These are phyloP conservation scores for Agonopterix arenella DNA, from an alignment of 2,888 invertebrate species.

Conservation along the genomic window DNA sequence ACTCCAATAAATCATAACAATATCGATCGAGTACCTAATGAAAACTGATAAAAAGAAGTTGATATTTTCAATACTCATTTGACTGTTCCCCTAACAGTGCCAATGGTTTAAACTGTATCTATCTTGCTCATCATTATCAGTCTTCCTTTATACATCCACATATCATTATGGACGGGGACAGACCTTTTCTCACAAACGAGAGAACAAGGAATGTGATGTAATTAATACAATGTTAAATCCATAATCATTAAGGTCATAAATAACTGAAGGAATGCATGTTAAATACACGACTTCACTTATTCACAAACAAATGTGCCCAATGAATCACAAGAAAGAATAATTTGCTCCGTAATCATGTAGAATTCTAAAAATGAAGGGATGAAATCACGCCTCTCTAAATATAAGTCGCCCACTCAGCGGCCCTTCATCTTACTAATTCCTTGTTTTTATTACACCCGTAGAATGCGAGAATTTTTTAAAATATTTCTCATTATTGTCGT, in stretches of 20 bases:
- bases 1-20: too few relatives aligned
- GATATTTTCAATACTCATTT: too few relatives aligned
- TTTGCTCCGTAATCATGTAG: conserved; percentile 20
- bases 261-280: too few relatives aligned
- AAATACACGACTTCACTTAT: neutral
- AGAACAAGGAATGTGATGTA: neutral
- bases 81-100: too few relatives aligned
- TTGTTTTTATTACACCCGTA: conserved; percentile 48
- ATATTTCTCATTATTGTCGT: conserved; percentile 13
- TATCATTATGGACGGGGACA: too few relatives aligned
- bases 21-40: too few relatives aligned
- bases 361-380: conserved; percentile 51
- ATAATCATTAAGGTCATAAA: neutral
- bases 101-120: too few relatives aligned
- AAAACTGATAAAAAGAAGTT: too few relatives aligned
- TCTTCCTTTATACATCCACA: too few relatives aligned
- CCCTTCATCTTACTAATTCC: conserved; percentile 53
- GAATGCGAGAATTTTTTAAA: conserved; percentile 11
- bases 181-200: too few relatives aligned
- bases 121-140: too few relatives aligned
- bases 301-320: conserved; percentile 2
- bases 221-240: neutral
- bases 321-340: conserved; percentile 9
- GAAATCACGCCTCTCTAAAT: conserved; percentile 47
- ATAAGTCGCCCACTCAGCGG: conserved; percentile 38